Conservation (phyloP, 2,888 invertebrate species). For the Leucoma salicis region DNA sequence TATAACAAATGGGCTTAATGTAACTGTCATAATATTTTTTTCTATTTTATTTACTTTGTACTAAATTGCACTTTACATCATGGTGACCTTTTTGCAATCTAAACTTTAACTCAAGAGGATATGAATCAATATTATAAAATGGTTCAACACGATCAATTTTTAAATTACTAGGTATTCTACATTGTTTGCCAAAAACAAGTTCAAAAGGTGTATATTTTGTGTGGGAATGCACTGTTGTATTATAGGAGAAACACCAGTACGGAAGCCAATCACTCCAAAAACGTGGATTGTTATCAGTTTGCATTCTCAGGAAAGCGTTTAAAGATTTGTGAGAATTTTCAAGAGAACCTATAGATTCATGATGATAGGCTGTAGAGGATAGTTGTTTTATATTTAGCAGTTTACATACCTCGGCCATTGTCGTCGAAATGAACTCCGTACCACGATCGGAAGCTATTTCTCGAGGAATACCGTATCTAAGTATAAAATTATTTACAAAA, state of each 20-base stretch:
- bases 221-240: neutral
- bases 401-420: slow-evolving; percentile 13
- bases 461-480: slow-evolving; percentile 1
- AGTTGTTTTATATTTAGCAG: slow-evolving; percentile 13
- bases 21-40: too few relatives aligned
- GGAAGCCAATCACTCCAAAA: neutral
- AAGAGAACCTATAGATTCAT: slow-evolving; percentile 14
- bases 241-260: neutral
- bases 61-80: neutral
- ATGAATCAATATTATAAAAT: neutral
- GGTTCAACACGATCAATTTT: neutral
- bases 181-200: neutral
- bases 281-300: neutral
- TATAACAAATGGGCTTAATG: too few relatives aligned
- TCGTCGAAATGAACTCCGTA: slow-evolving; percentile 5
- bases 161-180: neutral
- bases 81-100: neutral
- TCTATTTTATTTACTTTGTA: neutral
- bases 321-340: slow-evolving; percentile 9
- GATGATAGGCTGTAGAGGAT: slow-evolving; percentile 17
- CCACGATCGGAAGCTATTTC: slow-evolving; percentile 1
- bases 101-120: slow-evolving; percentile 4
- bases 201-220: neutral
- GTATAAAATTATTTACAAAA: slow-evolving; percentile 3
- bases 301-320: neutral